Evolutionary conservation across 2,797 vertebrate species (phyloP).

Genomic region (Trichosurus vulpecula): DNA sequence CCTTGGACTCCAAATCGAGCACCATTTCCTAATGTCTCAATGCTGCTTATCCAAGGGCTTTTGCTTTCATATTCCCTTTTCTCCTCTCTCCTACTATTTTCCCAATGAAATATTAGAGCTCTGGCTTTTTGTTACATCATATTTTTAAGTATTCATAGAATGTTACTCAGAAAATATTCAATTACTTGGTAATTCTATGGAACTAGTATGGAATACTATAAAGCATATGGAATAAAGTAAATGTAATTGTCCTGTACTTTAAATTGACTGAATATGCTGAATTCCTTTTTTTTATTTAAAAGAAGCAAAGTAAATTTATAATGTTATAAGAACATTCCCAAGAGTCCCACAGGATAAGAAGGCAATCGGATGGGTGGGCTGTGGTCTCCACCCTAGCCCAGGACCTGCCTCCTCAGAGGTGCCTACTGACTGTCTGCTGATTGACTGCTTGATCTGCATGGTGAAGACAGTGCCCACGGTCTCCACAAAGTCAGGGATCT

Average conservation of each 20-base stretch:
- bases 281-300: background rate
- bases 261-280: background rate
- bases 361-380: background rate
- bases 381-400: background rate
- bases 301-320: background rate
- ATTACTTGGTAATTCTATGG: too few relatives aligned
- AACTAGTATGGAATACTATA: too few relatives aligned
- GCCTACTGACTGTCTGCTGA: background rate
- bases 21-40: background rate
- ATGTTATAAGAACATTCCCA: background rate
- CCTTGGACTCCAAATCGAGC: background rate
- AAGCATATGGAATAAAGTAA: background rate
- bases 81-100: background rate
- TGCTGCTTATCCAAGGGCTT: background rate
- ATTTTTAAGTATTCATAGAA: background rate
- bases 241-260: too few relatives aligned
- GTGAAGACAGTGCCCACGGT: background rate
- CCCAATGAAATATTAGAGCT: background rate
- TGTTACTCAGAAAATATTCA: background rate
- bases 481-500: background rate
- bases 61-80: background rate
- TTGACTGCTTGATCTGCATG: background rate
- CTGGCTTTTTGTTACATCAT: background rate
- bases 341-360: background rate
- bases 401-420: background rate